Conservation (phyloP, 2,888 invertebrate genomes). For the Ceriagrion tenellum region DNA sequence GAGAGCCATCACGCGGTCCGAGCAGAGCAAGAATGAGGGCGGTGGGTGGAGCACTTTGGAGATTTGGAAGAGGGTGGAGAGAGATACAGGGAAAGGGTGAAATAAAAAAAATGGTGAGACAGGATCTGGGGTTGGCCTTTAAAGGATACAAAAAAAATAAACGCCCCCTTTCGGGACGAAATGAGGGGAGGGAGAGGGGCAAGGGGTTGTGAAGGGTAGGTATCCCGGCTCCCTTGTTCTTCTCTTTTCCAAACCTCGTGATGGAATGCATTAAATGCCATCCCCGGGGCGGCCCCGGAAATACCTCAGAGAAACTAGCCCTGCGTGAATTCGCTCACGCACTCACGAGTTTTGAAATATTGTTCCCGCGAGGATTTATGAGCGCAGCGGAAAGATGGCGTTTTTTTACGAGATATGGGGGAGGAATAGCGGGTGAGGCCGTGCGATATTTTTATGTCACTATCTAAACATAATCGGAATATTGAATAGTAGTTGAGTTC, state of each 20-base stretch:
- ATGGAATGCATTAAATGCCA: constrained; percentile 18
- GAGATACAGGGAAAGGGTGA: neutral
- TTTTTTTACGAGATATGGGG: neutral
- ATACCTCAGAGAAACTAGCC: neutral
- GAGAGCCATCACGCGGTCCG: neutral
- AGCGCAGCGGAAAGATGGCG: neutral
- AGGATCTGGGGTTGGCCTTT: neutral
- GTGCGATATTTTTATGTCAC: neutral
- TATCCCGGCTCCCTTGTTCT: too few species aligned
- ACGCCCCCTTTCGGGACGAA: neutral
- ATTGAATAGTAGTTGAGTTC: too few species aligned
- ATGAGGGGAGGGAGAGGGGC: neutral
- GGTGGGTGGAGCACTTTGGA: neutral
- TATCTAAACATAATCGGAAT: too few species aligned
- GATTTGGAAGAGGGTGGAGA: neutral
- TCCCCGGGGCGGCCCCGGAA: neutral
- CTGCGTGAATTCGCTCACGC: neutral
- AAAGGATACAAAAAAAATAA: constrained; percentile 4
- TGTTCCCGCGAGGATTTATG: neutral
- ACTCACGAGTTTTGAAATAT: neutral
- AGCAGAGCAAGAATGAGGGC: neutral
- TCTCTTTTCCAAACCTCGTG: neutral
- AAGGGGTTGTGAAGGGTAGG: neutral
- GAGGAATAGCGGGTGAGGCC: neutral
- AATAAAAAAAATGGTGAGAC: neutral